These are phyloP conservation scores for Heliconius himera DNA, from an alignment of 1,140 invertebrate species.

Conservation along the genomic window DNA sequence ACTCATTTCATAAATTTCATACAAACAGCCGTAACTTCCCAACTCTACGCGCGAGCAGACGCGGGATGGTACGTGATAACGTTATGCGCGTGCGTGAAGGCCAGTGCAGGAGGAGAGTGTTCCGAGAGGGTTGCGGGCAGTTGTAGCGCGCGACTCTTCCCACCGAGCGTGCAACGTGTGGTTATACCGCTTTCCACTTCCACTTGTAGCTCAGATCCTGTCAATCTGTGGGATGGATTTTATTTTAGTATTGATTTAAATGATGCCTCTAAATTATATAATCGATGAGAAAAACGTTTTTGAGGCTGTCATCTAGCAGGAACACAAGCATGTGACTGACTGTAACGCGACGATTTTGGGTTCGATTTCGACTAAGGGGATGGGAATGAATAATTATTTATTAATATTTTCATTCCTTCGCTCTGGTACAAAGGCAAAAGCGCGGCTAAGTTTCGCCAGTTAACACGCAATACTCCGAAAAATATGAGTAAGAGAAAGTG, in stretches of 20 bases:
- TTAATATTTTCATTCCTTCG: no score
- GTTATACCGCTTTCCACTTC: slow-evolving; percentile 77
- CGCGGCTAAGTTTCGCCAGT: no score
- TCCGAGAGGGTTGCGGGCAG: slow-evolving; percentile 51
- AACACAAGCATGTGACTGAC: no score
- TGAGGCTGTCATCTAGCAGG: neutral
- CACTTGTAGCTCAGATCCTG: slow-evolving; percentile 59
- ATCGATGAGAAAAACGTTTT: neutral
- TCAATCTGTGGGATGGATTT: slow-evolving; percentile 53
- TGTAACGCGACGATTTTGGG: no score
- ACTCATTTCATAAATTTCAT: no score
- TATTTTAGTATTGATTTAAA: neutral
- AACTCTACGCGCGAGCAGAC: slow-evolving; percentile 61
- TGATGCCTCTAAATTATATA: no score
- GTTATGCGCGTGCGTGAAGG: slow-evolving; percentile 79
- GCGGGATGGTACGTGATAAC: slow-evolving; percentile 79
- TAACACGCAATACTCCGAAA: no score
- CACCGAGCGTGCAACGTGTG: slow-evolving; percentile 75
- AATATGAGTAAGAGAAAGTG: no score
- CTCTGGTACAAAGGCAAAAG: no score
- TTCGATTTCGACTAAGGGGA: no score
- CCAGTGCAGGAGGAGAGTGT: slow-evolving; percentile 46
- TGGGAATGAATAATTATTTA: no score
- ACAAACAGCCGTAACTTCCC: neutral
- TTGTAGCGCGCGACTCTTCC: slow-evolving; percentile 70